Base-by-base conservation (phyloP, 2,888 invertebrate species). In the Drosophila diplacantha region DNA sequence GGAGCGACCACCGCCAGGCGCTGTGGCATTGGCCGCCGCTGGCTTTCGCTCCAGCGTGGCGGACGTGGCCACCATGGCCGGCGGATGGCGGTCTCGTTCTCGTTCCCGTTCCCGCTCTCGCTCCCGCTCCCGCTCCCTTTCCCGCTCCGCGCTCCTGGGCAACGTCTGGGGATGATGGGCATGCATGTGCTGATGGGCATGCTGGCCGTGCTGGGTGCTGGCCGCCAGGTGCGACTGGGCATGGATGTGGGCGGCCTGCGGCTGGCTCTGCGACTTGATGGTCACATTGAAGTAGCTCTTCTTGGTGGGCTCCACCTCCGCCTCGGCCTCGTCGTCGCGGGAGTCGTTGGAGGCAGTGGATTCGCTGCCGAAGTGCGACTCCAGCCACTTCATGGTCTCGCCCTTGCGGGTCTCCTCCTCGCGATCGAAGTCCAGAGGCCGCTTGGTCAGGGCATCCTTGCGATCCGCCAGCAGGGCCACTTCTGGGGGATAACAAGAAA, bases 321-420 rank as follows among this genome's bases (percentile, higher is more conserved):
- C 78, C 41, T 86, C 87, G 34, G 80, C 74, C 53, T 86, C 87
- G 9, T 92, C 88, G 38, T 88, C 88, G 6, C 87, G 85, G 0
- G 88, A 88, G 49, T 87, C 88, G 12, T 93, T 93, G 0, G 95
- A 94, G 0, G 94, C 94, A 14, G 93, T 91, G 3, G 95, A 95
- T 69, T 95, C 95, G 85, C 94, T 95, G 51, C 96, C 96, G 85
- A 96, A 96, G 87, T 96, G 96, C 83, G 94, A 94, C 84, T 96
- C 96, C 54, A 96, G 90, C 96, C 96, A 96, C 89, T 95, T 95
- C 69, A 94, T 95, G 0, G 96, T 96, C 89, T 96, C 96, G 72
- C 93, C 93, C 88, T 96, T 96, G 64, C 96, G 91, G 7, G 95
- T 95, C 87, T 95, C 94, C 87, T 96, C 96, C 86, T 96, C 96